These are phyloP conservation scores for Ephydatia muelleri DNA, from an alignment of 37 sponge, comb jelly and placozoan species.

Conservation along the genomic window DNA sequence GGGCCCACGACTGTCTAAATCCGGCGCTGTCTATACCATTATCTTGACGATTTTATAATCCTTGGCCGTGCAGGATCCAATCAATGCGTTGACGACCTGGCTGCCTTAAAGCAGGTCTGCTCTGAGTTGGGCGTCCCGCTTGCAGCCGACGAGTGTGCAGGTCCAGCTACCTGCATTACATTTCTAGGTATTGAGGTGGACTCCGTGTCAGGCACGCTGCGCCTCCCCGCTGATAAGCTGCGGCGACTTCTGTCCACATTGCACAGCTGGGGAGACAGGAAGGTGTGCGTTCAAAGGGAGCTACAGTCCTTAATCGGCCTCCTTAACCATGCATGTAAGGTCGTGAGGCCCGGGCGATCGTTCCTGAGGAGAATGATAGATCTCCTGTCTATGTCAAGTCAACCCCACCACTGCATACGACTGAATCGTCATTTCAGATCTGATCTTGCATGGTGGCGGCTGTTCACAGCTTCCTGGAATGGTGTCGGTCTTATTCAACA, in stretches of 20 bases:
- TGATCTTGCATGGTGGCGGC: constrained; percentile 29
- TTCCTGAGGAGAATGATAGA: constrained; percentile 11
- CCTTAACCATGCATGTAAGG: not conserved
- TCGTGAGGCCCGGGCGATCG: constrained; percentile 6
- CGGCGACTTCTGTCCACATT: no score
- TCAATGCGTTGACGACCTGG: not conserved
- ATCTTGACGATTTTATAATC: constrained; percentile 19
- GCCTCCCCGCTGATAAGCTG: no score
- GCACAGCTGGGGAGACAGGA: no score
- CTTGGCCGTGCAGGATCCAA: constrained; percentile 1
- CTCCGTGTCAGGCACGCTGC: no score
- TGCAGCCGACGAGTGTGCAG: not conserved
- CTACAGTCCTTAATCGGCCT: not conserved
- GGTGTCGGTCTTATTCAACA: constrained; percentile 9
- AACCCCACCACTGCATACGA: constrained; percentile 10
- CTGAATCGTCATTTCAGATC: constrained; percentile 8
- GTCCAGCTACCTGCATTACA: constrained; percentile 14
- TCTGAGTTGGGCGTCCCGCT: constrained; percentile 1
- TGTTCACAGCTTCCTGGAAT: constrained; percentile 19
- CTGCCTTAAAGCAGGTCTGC: not conserved
- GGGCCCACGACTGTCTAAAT: no score
- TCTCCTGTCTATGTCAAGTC: not conserved
- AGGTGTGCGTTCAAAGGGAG: not conserved
- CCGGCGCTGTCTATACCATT: no score
- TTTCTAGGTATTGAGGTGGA: no score